These are phyloP conservation scores for Hormiphora californensis DNA, from an alignment of 37 sponge, comb jelly and placozoan species.

Conservation along the genomic window DNA sequence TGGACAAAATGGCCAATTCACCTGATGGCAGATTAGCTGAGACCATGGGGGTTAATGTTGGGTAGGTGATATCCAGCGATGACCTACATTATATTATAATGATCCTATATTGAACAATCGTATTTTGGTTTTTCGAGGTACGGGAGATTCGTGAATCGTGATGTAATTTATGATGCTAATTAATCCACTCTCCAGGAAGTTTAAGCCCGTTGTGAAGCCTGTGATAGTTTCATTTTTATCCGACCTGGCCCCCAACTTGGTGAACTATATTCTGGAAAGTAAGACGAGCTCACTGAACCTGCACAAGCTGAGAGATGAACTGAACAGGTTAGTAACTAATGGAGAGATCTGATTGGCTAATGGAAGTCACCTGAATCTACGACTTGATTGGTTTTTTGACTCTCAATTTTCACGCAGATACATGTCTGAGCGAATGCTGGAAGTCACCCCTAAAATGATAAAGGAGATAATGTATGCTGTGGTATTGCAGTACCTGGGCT, in stretches of 20 bases:
- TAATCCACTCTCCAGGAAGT: conserved; percentile 9
- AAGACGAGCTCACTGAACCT: neutral
- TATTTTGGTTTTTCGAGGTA: no score
- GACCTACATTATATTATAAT: no score
- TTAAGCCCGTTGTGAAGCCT: conserved; percentile 9
- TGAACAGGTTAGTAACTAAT: neutral
- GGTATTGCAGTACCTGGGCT: conserved; percentile 31
- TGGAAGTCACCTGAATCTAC: no score
- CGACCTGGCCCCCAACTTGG: neutral
- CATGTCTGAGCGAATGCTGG: conserved; percentile 34
- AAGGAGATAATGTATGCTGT: conserved; percentile 23
- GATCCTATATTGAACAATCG: no score
- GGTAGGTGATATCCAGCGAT: neutral
- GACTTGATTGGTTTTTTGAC: no score
- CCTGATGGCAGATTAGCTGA: neutral
- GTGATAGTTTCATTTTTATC: neutral
- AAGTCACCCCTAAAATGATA: conserved; percentile 14
- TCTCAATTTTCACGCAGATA: conserved; percentile 7
- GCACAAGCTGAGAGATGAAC: neutral
- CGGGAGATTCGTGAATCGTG: no score
- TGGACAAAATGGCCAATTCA: neutral
- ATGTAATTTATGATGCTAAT: no score
- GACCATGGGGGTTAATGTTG: neutral
- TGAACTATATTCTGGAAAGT: neutral
- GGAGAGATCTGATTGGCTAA: no score